These are phyloP conservation scores for Microcebus griseorufus DNA, from an alignment of 2,113 vertebrate genomes.

Conservation along the genomic window DNA sequence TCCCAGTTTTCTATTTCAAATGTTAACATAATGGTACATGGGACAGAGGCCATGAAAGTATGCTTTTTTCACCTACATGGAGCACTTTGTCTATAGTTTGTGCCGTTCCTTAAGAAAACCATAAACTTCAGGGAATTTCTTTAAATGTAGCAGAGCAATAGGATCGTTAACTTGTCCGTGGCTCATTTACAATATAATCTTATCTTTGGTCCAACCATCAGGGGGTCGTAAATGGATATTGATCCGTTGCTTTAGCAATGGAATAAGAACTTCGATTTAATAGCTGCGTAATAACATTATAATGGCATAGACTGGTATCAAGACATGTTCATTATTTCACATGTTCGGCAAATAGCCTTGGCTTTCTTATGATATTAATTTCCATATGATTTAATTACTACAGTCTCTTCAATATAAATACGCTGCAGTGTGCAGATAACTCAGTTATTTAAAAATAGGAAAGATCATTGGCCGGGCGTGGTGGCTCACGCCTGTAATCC, in stretches of 20 bases:
- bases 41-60: slow-evolving; percentile 42
- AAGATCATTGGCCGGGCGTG: neutral
- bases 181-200: slow-evolving; percentile 84
- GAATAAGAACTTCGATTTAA: slow-evolving; percentile 80
- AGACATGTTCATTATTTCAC: slow-evolving; percentile 76
- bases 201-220: slow-evolving; percentile 75
- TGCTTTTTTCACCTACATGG: slow-evolving; percentile 58
- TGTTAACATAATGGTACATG: neutral
- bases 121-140: slow-evolving; percentile 73
- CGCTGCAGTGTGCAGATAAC: neutral
- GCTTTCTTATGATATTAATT: slow-evolving; percentile 52
- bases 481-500: no score
- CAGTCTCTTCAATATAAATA: slow-evolving; percentile 27
- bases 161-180: slow-evolving; percentile 78
- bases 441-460: slow-evolving; percentile 45
- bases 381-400: slow-evolving; percentile 65
- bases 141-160: slow-evolving; percentile 77
- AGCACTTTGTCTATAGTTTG: slow-evolving; percentile 62
- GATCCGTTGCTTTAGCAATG: slow-evolving; percentile 82
- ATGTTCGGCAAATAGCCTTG: slow-evolving; percentile 38
- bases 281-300: slow-evolving; percentile 79
- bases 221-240: slow-evolving; percentile 83
- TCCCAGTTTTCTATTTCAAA: neutral
- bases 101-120: slow-evolving; percentile 72
- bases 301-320: slow-evolving; percentile 67